phyloP scores from a whole-genome alignment of 2,797 vertebrate genomes.

The Chlorospingus semifuscus region DNA sequence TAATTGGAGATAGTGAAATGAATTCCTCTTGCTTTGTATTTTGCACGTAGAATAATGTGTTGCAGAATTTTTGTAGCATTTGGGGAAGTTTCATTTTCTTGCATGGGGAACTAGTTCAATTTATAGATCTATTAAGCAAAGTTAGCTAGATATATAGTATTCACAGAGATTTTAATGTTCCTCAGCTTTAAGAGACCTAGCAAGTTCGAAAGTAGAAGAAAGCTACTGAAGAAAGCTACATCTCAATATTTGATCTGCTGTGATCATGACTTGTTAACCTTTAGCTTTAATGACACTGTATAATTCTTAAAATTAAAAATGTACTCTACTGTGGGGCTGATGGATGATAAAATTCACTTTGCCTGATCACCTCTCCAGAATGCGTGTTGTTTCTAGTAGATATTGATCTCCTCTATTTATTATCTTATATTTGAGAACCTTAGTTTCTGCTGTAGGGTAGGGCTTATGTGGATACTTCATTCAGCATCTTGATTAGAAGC shows the following conservation, averaged over 20 bases:
- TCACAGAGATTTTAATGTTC: conserved; percentile 29
- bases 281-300: conserved; percentile 17
- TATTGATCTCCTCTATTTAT: conserved; percentile 1
- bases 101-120: neutral
- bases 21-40: conserved; percentile 30
- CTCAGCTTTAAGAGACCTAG: conserved; percentile 44
- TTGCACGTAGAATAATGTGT: neutral
- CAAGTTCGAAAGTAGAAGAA: conserved; percentile 54
- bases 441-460: neutral
- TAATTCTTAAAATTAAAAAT: conserved; percentile 41
- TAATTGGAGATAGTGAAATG: neutral
- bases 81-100: conserved; percentile 30
- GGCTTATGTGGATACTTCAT: neutral
- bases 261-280: conserved; percentile 20
- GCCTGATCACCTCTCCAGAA: neutral
- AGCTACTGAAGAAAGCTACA: neutral
- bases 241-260: conserved; percentile 6
- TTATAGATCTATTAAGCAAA: conserved; percentile 55
- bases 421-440: neutral
- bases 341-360: conserved; percentile 37
- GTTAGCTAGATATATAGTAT: neutral
- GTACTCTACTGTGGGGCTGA: neutral
- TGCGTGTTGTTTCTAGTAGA: conserved; percentile 21
- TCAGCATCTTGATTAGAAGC: neutral
- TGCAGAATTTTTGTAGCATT: neutral